Conservation (phyloP, 2,888 invertebrate genomes). For the Agrotis exclamationis region DNA sequence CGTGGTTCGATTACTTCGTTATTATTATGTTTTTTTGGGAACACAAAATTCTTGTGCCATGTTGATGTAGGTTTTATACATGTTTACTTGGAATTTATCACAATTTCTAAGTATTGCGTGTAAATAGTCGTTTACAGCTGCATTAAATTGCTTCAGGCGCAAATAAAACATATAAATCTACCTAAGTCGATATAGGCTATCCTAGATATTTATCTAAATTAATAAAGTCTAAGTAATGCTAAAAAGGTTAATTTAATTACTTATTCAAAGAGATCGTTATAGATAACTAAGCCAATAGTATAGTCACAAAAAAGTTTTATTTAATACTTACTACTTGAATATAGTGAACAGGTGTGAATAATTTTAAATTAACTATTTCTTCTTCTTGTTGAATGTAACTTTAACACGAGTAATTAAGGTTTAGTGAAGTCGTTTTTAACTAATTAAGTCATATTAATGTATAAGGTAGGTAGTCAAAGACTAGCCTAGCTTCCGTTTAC, state of each 20-base stretch:
- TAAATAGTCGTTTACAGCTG: neutral
- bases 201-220: constrained; percentile 29
- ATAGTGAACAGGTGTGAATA: constrained; percentile 25
- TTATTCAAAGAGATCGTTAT: constrained; percentile 38
- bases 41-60: too few relatives aligned
- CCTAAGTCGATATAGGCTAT: neutral
- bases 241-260: constrained; percentile 51
- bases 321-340: neutral
- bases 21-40: too few relatives aligned
- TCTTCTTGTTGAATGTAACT: neutral
- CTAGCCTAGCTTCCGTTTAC: neutral
- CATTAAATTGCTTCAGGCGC: neutral
- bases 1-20: too few relatives aligned
- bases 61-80: too few relatives aligned
- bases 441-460: constrained; percentile 24
- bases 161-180: too few relatives aligned
- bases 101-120: neutral
- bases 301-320: constrained; percentile 10
- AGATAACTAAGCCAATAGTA: neutral
- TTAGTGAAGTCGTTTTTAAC: constrained; percentile 4
- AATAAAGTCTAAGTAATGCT: neutral
- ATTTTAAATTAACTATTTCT: neutral
- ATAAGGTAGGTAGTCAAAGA: constrained; percentile 2
- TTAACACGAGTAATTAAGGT: constrained; percentile 4
- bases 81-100: too few relatives aligned